Evolutionary conservation across 2,113 vertebrate genomes (phyloP).

Genomic region (Alligator sinensis): DNA sequence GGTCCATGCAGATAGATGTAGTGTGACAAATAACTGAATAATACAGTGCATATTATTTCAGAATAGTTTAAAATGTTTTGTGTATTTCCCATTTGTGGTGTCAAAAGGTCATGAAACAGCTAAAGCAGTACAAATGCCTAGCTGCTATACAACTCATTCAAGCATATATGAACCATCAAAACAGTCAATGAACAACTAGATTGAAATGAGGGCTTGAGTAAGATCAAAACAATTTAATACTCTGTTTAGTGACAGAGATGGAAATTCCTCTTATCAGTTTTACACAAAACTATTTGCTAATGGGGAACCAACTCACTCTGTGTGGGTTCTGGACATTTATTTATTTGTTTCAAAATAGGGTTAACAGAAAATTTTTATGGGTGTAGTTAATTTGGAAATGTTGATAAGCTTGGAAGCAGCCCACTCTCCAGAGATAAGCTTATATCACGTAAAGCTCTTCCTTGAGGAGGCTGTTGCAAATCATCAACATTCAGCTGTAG

Average conservation of each 20-base stretch:
- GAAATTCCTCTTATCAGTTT: neutral
- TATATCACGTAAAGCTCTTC: neutral
- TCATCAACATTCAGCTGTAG: neutral
- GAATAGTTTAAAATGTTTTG: neutral
- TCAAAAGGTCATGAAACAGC: neutral
- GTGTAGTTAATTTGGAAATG: neutral
- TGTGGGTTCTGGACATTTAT: neutral
- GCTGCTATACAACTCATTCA: neutral
- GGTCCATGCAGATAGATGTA: neutral
- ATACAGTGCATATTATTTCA: neutral
- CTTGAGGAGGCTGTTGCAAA: neutral
- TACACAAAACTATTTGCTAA: neutral
- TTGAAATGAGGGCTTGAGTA: neutral
- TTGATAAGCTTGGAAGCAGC: conserved; percentile 11
- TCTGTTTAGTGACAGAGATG: neutral
- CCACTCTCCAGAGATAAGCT: conserved; percentile 21
- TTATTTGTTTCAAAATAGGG: neutral
- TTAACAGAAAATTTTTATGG: neutral
- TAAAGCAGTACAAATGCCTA: neutral
- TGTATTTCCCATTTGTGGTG: neutral
- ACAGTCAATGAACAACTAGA: neutral
- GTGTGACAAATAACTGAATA: conserved; percentile 4
- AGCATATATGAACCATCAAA: neutral
- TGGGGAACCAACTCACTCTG: neutral
- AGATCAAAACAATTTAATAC: neutral